Evolutionary conservation across 2,797 vertebrate species (phyloP), one percentile per base, ranked within the genome.

Genomic region (Clamator glandarius): DNA sequence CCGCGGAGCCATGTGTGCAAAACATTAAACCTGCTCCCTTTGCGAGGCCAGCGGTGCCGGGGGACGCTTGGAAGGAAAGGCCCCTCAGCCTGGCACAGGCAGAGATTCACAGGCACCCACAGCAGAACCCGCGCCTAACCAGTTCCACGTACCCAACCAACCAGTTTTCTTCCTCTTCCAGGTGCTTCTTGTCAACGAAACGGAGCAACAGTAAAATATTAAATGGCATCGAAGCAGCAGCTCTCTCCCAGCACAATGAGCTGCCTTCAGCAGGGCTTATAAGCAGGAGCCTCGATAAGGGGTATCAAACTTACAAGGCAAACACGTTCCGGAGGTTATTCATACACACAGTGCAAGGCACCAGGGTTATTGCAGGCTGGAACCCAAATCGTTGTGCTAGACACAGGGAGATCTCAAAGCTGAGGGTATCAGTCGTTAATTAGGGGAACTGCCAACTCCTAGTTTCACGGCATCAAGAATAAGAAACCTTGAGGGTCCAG

Each of bases 1-100:
- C 66, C 12, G 7, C 82, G 74, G 73, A 94, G 85, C 82, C 92
- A 81, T 48, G 87, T 78, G 80, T 88, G 93, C 74, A 92, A 94
- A 88, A 35, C 81, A 75, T 88, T 73, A 96, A 85, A 68, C 39
- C 57, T 8, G 1, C 66, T 92, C 52, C 74, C 75, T 77, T 28
- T 12, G 59, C 81, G 29, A 2, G 52, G 69, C 35, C 18, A 23
- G 67, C 48, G 35, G 36, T 0, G 0, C 52, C 1, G 0, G 17
- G 54, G 58, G 50, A 3, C 15, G 21, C 36, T 23, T 11, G 6
- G 39, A 31, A 44, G 66, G 59, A 76, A 89, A 63, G 15, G 55
- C 42, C 59, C 72, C 76, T 21, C 41, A 28, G 58, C 33, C 51
- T 28, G 48, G 66, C 54, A 78, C 33, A 33, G 61, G 72, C 74